Percentiles rank a stretch among this genome's conserved stretches.
Evolutionary conservation across 2,888 invertebrate genomes (phyloP).

Genomic region (Imbricaverruca yamaguchii): DNA sequence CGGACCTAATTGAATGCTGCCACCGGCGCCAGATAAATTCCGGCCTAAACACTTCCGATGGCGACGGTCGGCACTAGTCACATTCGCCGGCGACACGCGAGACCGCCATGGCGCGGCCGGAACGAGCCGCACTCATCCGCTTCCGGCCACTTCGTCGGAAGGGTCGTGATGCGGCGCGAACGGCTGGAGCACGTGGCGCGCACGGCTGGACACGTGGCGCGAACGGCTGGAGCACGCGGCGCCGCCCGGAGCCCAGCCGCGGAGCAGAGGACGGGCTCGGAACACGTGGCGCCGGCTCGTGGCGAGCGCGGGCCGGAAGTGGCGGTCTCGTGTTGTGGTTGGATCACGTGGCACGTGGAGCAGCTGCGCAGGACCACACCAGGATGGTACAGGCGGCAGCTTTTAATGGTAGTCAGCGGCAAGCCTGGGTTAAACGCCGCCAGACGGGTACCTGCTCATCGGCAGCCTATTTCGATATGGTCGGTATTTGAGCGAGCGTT

Average conservation of each 20-base stretch:
- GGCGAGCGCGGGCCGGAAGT: neutral
- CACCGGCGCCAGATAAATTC: neutral
- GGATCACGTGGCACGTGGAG: neutral
- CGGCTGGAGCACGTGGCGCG: neutral
- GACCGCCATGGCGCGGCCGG: neutral
- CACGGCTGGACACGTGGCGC: too few relatives aligned
- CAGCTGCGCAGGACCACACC: neutral
- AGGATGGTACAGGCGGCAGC: too few relatives aligned
- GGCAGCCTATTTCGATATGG: too few relatives aligned
- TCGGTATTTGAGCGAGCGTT: too few relatives aligned
- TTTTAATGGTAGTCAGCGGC: too few relatives aligned
- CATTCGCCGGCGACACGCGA: neutral
- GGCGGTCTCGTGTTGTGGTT: neutral
- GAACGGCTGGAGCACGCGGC: too few relatives aligned
- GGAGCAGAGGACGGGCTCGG: too few relatives aligned
- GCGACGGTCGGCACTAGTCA: neutral
- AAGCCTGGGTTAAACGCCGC: too few relatives aligned
- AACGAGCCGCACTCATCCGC: neutral
- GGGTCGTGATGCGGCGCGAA: neutral
- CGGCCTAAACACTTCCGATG: slow-evolving; percentile 2
- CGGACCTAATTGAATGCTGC: slow-evolving; percentile 1
- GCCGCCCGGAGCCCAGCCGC: too few relatives aligned
- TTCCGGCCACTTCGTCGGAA: neutral
- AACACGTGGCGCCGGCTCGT: too few relatives aligned
- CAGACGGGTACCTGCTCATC: too few relatives aligned